These are phyloP conservation scores for Chondrilla cf. caribensis DNA, from an alignment of 37 sponge, comb jelly and placozoan species.

Conservation along the genomic window DNA sequence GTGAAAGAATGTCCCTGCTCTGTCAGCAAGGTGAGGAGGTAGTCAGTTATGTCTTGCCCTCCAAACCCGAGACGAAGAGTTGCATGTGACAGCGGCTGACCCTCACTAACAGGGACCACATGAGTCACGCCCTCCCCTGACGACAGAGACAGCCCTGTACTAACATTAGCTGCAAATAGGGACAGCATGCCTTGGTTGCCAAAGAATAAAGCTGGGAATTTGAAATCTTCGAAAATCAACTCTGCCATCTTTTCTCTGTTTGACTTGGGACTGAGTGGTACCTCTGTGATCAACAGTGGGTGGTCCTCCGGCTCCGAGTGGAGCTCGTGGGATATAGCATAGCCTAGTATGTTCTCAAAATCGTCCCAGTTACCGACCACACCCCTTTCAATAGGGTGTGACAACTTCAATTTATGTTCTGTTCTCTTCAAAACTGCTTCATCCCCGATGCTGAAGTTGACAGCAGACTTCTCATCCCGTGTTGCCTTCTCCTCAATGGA, in stretches of 20 bases:
- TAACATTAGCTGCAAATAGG: conserved; percentile 92
- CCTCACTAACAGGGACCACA: conserved; percentile 96
- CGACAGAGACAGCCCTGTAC: conserved; percentile 94
- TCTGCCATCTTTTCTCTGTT: conserved; percentile 98
- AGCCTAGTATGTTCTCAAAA: conserved; percentile 99
- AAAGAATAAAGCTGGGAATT: conserved; percentile 93
- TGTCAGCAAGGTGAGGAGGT: conserved; percentile 72
- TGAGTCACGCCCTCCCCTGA: conserved; percentile 94
- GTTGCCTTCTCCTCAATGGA: conserved; percentile 83
- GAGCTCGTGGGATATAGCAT: conserved; percentile 95
- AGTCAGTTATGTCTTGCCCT: conserved; percentile 94
- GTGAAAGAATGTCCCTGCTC: conserved; percentile 49
- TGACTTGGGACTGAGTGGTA: conserved; percentile 97
- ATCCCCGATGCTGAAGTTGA: conserved; percentile 98
- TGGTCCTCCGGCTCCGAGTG: conserved; percentile 96
- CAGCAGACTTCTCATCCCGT: conserved; percentile 96
- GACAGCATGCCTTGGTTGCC: conserved; percentile 95
- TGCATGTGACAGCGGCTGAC: conserved; percentile 96
- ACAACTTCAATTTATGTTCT: conserved; percentile 85
- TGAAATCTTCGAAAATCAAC: conserved; percentile 98
- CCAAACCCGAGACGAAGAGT: conserved; percentile 90
- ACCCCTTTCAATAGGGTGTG: conserved; percentile 98
- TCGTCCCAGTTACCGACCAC: conserved; percentile 99
- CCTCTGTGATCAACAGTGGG: conserved; percentile 97
- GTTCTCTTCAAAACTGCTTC: conserved; percentile 98